Conservation (phyloP, 2,113 vertebrate genomes). For the Corythaeola cristata region DNA sequence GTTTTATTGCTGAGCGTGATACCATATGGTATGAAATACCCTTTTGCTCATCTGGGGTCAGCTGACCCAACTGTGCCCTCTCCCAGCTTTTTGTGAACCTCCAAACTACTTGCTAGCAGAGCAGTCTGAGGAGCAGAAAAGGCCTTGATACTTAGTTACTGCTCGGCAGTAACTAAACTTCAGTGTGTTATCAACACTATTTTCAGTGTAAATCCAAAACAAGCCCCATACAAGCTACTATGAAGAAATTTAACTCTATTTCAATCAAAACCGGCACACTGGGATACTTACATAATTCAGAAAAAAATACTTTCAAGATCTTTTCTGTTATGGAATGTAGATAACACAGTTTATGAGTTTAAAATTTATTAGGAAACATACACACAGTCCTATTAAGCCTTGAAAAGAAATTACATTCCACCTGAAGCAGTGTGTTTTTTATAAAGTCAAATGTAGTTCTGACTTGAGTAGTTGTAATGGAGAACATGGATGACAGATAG, state of each 20-base stretch:
- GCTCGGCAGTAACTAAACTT: not conserved
- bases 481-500: not conserved
- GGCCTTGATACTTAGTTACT: fast-evolving
- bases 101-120: not conserved
- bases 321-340: not conserved
- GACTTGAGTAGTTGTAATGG: not conserved
- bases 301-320: not conserved
- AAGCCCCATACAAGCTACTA: too few relatives aligned
- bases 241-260: not conserved
- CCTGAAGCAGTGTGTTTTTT: fast-evolving
- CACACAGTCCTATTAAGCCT: not conserved
- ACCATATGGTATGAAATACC: not conserved
- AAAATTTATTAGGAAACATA: not conserved
- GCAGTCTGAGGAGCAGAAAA: not conserved
- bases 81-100: not conserved
- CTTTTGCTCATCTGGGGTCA: not conserved
- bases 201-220: not conserved
- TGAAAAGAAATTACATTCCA: not conserved
- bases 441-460: not conserved
- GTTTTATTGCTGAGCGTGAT: not conserved
- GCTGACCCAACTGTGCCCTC: not conserved
- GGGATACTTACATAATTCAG: not conserved
- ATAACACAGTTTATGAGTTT: not conserved
- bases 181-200: not conserved
- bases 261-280: not conserved